Evolutionary conservation across 1,140 invertebrate species (phyloP).

Genomic region (Diorhabda elongata): DNA sequence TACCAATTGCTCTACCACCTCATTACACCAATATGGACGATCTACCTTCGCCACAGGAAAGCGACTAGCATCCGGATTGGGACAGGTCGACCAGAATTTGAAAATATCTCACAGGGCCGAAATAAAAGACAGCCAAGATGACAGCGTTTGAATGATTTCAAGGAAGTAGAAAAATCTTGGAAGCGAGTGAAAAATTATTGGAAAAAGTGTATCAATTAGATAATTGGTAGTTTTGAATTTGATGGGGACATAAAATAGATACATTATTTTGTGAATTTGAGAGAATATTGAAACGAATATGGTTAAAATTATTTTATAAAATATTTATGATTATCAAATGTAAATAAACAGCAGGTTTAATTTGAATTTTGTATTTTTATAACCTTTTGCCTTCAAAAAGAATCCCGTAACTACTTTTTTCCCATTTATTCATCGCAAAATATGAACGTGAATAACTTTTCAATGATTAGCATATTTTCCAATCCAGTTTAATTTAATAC

Average conservation of each 20-base stretch:
- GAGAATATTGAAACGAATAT: neutral
- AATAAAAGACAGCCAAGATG: slow-evolving; percentile 4
- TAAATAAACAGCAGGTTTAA: neutral
- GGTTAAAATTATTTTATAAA: neutral
- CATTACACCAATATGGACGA: slow-evolving; percentile 37
- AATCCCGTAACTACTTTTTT: neutral
- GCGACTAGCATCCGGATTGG: slow-evolving; percentile 42
- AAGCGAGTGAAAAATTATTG: neutral
- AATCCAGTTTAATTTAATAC: neutral
- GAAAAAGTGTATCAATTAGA: neutral
- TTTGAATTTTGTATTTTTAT: neutral
- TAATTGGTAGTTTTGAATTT: neutral
- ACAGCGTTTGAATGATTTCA: neutral
- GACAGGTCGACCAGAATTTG: slow-evolving; percentile 43
- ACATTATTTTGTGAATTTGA: neutral
- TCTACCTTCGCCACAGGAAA: slow-evolving; percentile 36
- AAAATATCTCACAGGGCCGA: slow-evolving; percentile 8
- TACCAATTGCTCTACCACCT: slow-evolving; percentile 36
- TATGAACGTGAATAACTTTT: neutral
- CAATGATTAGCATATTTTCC: neutral
- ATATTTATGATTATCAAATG: neutral
- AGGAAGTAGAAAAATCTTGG: neutral
- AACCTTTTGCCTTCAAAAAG: neutral
- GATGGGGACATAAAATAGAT: neutral
- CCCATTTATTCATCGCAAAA: neutral